Evolutionary conservation across 2,797 vertebrate species (phyloP), one percentile per base, ranked within the genome.

Genomic region (Tokudaia muenninki): DNA sequence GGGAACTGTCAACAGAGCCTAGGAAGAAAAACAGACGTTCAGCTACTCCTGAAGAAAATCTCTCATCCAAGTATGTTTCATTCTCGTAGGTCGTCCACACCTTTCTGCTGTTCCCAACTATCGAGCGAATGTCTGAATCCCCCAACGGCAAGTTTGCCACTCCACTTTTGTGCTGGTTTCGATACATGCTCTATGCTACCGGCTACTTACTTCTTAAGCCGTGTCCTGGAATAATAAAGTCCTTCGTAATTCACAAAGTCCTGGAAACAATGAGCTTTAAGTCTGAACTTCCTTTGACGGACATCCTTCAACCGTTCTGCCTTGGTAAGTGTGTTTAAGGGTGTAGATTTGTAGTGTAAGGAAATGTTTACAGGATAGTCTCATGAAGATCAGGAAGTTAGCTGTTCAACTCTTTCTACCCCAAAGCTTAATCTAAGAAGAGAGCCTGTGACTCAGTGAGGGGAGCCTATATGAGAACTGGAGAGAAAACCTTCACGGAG

Each of bases 31-130:
- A 19, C 22, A 55, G 26, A 59, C 31, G 24, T 57, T 3, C 19
- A 3, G 6, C 70, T 90, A 26, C 57, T 9, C 61, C 57, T 72
- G 70, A 86, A 80, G 96, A 93, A 92, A 94, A n/a, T 2, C 26
- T 92, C 87, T 96, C 81, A 94, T 72, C 61, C 34, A 65, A 74
- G 0, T 22, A 0, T 84, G 19, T 84, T 86, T 75, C 81, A 80
- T 78, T 75, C 16, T 6, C 92, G 0, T 98, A 99, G 99, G 98
- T 99, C 75, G 77, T 99, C 44, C 99, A 99, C 98, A 98, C 99
- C 0, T 96, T 99, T 97, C 98, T 99, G 99, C 98, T 99, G 59
- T 99, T 99, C 96, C 99, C 99, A 1, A 99, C 99, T 0, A 99
- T 99, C 3, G 99, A 99, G 96, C 99, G 99, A 41, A 99, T 99